Percentiles rank a stretch among this genome's conserved stretches.
phyloP scores from a whole-genome alignment of 2,113 vertebrate genomes.

The Atrichornis clamosus region DNA sequence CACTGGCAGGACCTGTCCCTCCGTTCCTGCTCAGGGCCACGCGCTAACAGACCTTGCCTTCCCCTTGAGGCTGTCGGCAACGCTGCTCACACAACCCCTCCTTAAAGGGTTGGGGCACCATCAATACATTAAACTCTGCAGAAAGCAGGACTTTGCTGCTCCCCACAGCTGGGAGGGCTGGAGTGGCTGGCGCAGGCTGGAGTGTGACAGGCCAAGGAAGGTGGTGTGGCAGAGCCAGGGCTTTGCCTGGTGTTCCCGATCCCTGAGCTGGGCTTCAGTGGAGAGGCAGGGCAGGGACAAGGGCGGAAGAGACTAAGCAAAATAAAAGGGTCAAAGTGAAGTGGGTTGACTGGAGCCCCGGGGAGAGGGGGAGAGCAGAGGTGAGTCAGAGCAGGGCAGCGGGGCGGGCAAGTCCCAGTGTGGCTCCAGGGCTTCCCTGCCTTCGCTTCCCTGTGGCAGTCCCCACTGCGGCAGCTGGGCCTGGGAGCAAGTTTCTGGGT shows the following conservation, averaged over 20 bases:
- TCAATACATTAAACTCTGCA: fast-evolving
- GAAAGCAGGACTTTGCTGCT: neutral
- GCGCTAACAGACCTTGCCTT: neutral
- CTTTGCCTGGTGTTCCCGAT: neutral
- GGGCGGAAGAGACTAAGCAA: neutral
- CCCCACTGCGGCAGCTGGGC: neutral
- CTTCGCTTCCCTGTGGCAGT: neutral
- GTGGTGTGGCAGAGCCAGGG: neutral
- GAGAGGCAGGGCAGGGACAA: neutral
- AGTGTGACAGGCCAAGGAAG: neutral
- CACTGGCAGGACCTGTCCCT: neutral
- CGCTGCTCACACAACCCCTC: neutral
- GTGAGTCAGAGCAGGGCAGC: neutral
- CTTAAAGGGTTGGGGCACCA: neutral
- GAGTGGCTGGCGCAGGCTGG: neutral
- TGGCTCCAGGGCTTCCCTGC: neutral
- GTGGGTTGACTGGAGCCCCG: neutral
- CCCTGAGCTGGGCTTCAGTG: neutral
- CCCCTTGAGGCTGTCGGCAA: neutral
- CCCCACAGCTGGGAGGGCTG: neutral
- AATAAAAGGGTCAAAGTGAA: neutral
- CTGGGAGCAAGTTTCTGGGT: conserved; percentile 15
- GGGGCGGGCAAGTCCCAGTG: neutral
- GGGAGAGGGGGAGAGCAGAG: neutral
- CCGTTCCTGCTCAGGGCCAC: neutral